Base-by-base conservation (phyloP, 2,113 vertebrate species). In the Emydura subglobosa region DNA sequence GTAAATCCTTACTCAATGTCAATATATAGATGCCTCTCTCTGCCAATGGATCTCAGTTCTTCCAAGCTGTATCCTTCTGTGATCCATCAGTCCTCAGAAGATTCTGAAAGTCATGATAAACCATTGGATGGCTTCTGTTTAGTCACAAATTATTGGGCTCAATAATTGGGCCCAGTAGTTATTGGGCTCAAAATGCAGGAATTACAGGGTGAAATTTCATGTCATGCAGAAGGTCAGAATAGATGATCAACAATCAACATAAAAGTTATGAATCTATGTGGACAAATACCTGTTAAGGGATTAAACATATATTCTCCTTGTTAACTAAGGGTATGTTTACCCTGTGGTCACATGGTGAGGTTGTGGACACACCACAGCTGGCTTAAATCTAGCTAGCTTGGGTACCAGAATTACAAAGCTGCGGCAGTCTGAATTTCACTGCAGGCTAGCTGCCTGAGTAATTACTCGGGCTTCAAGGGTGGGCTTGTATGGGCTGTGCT, bases 291-390 rank as follows among this genome's bases (percentile, higher is more conserved):
- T 91, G 74, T 72, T 90, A 95, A 96, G 82, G 85, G 90, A 95
- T 96, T 97, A 95, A 95, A 94, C 91, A 74, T 94, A 95, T 97
- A 95, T 97, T 96, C 93, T 95, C 92, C 78, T 54, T 88, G 96
- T 96, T 96, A 97, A 96, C 90, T 83, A 97, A 96, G 61, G 29
- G 34, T n/a, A 68, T 21, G 34, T n/a, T 31, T n/a, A n/a, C 17
- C 2, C 16, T 68, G 16, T 4, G 17, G 19, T 17, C 14, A 16
- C 31, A n/a, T 16, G 16, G 29, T n/a, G 34, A n/a, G 34, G 7
- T 16, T 34, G 61, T 68, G 17, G 16, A 68, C 61, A n/a, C 61
- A 68, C 61, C 61, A n/a, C 31, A n/a, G 61, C 61, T n/a, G 34
- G 34, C 14, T 68, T 68, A 19, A 68, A 68, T 68, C 31, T 68